Base-by-base conservation (phyloP, 1,140 invertebrate species). In the Scaptomyza montana region DNA sequence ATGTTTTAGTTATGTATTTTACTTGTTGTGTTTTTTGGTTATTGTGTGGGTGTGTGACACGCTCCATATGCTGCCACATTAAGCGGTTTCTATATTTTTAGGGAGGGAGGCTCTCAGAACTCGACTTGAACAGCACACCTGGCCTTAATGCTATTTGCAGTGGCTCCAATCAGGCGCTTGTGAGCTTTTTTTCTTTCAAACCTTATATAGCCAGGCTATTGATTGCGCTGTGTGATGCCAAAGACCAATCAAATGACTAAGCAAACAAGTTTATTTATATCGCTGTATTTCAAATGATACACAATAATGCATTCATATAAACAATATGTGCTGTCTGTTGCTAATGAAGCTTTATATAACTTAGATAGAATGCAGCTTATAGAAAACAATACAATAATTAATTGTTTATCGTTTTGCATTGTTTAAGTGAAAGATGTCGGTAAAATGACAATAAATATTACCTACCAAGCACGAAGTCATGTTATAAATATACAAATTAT, bases 61-160 rank as follows among this genome's bases (percentile, higher is more conserved):
- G 71, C 57, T 76, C 57, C 53, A 74, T 63, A 49, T 53, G 55
- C 66, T 57, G 71, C 57, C 51, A 41, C 66, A 21, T 74, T 74
- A 70, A 50, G 66, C 21, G 51, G 57, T 36, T 39, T 73, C 28
- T 47, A n/a, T 12, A 28, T 50, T 25, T 7, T 10, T 56, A 0
- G 39, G 39, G 39, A 12, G 39, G 5, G 39, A n/a, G 39, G n/a
- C 4, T n/a, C 39, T 43, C 12, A 41, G 39, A 10, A 41, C 9
- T 39, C 36, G 10, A 16, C 16, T 51, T 45, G 51, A 25, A 54
- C 36, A 45, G 19, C 51, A 12, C 47, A 72, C 54, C 55, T 47
- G 72, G 56, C 56, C 46, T 30, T 10, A 16, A 45, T 12, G 30
- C 43, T 19, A n/a, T 13, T 19, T 59, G 56, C 56, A 30, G 43